Base-by-base conservation (phyloP, 2,113 vertebrate species). In the Cyprinus carpio region DNA sequence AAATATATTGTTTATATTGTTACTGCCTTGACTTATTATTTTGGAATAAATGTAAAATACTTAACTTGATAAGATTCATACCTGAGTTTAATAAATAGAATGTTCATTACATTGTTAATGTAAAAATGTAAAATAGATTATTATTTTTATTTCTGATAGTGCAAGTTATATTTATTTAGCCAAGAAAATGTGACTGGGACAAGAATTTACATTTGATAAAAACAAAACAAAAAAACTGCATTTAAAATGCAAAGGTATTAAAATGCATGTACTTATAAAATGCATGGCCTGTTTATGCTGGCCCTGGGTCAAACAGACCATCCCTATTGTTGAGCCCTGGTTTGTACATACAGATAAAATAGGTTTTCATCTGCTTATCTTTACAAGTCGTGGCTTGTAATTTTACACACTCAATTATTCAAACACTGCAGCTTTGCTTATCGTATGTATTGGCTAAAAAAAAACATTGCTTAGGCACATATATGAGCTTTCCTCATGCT, bases 361-460 rank as follows among this genome's bases (percentile, higher is more conserved):
- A 25, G 9, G 5, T 34, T 56, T 37, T 67, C 27, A 23, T 51
- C 9, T 15, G 20, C 43, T 11, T 13, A 4, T 86, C 69, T 64
- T 46, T 54, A 65, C 49, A 87, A 62, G 65, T 54, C 20, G 2
- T 29, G 31, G 29, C 40, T 69, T 81, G 25, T 54, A 31, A 81
- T 69, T n/a, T 54, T 34, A 27, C 25, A 27, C 16, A 49, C 16
- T 65, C 78, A 46, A 29, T 67, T n/a, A 62, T 51, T 62, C 67
- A 78, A 78, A 56, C 62, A 77, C 4, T 12, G 27, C 43, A 58
- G 4, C 60, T 56, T 29, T 72, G 27, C 80, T 23, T 71, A 83
- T 56, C 82, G 37, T 60, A 56, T 72, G 23, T 80, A 75, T 84
- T 74, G 54, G 84, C 65, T 75, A 20, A n/a, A 58, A n/a, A 58